These are phyloP conservation scores for Keiferia lycopersicella DNA, from an alignment of 2,888 invertebrate species.

Conservation along the genomic window DNA sequence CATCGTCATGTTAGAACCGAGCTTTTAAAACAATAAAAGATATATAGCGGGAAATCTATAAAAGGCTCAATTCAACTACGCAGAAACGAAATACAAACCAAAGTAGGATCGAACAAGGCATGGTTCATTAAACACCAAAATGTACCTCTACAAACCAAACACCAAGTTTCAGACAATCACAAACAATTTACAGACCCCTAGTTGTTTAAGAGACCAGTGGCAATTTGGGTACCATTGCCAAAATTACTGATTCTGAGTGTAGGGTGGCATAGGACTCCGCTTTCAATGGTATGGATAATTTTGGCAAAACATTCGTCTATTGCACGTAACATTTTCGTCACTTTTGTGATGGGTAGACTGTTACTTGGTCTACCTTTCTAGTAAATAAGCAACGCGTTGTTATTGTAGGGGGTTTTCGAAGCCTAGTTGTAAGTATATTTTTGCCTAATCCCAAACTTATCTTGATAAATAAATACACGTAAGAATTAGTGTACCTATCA, in stretches of 20 bases:
- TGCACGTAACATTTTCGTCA: neutral
- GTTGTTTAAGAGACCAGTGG: neutral
- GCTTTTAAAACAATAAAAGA: too few species aligned
- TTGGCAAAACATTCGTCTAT: neutral
- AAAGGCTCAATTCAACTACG: neutral
- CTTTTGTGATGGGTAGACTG: too few species aligned
- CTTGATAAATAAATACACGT: too few species aligned
- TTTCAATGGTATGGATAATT: neutral
- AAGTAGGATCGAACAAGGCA: neutral
- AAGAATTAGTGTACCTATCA: too few species aligned
- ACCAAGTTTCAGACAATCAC: constrained; percentile 22
- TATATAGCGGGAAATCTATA: too few species aligned
- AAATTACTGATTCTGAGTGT: constrained; percentile 5
- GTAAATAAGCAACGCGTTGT: too few species aligned
- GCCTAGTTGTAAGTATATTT: too few species aligned
- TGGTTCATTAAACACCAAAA: constrained; percentile 17
- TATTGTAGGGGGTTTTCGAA: too few species aligned
- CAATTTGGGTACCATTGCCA: neutral
- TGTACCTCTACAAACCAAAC: constrained; percentile 21
- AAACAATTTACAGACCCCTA: constrained; percentile 25
- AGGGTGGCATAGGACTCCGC: neutral
- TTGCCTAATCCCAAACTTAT: too few species aligned
- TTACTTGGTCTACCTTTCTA: too few species aligned
- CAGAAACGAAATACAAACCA: neutral
- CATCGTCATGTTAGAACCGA: too few species aligned